These are phyloP conservation scores for Ennomos fuscantarius DNA, from an alignment of 2,888 invertebrate genomes.

Conservation along the genomic window DNA sequence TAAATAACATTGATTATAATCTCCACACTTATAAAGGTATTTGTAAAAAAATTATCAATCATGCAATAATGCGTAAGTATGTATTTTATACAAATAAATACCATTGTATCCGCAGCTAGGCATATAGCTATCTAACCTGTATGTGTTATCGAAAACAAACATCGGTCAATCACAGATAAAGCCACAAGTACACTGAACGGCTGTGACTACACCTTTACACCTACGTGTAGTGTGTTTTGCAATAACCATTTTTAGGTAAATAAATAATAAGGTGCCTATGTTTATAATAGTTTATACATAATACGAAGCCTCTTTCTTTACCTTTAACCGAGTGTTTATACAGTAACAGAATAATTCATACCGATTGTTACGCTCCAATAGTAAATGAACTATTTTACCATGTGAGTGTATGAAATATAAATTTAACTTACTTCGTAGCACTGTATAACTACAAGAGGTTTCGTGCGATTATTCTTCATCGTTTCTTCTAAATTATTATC, in stretches of 20 bases:
- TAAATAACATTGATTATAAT: not conserved
- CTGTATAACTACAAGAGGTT: constrained; percentile 85
- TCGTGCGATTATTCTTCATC: constrained; percentile 68
- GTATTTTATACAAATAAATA: constrained; percentile 1
- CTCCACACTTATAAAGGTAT: not conserved
- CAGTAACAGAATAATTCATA: constrained; percentile 26
- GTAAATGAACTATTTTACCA: constrained; percentile 33
- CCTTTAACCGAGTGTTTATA: not conserved
- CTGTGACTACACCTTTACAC: constrained; percentile 26
- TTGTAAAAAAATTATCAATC: not conserved
- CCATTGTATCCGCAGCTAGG: not conserved
- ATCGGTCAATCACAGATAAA: constrained; percentile 35
- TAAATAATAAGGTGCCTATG: too few species aligned
- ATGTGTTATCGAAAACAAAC: constrained; percentile 37
- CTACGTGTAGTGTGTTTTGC: too few species aligned
- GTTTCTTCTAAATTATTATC: constrained; percentile 46
- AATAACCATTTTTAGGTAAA: too few species aligned
- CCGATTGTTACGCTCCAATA: constrained; percentile 53
- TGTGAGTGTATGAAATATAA: constrained; percentile 2
- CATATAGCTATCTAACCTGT: constrained; percentile 18
- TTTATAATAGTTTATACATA: not conserved
- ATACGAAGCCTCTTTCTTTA: not conserved
- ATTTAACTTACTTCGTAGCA: constrained; percentile 86
- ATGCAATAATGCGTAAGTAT: not conserved
- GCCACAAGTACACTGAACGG: constrained; percentile 17